Base-by-base conservation (phyloP, 2,888 invertebrate species). In the Rhynchonema sp. region DNA sequence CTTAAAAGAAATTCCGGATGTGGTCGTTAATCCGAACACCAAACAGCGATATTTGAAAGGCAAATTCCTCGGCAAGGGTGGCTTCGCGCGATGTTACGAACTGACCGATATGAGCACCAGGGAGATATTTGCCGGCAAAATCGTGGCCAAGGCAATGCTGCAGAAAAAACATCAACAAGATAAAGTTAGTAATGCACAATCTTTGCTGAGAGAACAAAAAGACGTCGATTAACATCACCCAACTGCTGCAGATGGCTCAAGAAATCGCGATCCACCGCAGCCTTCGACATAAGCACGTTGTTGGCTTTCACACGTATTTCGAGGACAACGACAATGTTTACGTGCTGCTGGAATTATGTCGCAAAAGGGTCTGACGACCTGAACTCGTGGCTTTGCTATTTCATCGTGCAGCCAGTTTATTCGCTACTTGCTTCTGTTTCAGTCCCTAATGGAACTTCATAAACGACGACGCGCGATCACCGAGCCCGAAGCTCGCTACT, bases 381-480 rank as follows among this genome's bases (percentile, higher is more conserved):
- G 9, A 38, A 38, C 6, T 38, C 17, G 38, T 38, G 6, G 6
- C 17, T 17, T 6, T 38, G 38, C 38, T 38, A 13, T 6, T 38
- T 13, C 17, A 6, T 38, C 38, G 38, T 38, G 38, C 9, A 38
- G 17, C 6, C n/a, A n/a, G n/a, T n/a, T n/a, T n/a, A n/a, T n/a
- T n/a, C 3, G 6, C 38, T 13, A 38, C 6, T 38, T 38, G 38
- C 17, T 38, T 38, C 17, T 17, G 38, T 72, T 76, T 0, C 72
- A 92, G 88, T 91, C 92, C 1, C 84, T 98, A 82, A 96, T 96
- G 96, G 96, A 96, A 75, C 78, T 98, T 65, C 96, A 94, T 76
- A 96, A 94, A 74, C 82, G 98, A 65, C 81, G 98, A 69, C 87
- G 88, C 79, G 84, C 85, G 1, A 81, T 99, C 61, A 88, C 94